These are phyloP conservation scores for Amphibalanus amphitrite DNA, from an alignment of 1,140 invertebrate species.

Conservation along the genomic window DNA sequence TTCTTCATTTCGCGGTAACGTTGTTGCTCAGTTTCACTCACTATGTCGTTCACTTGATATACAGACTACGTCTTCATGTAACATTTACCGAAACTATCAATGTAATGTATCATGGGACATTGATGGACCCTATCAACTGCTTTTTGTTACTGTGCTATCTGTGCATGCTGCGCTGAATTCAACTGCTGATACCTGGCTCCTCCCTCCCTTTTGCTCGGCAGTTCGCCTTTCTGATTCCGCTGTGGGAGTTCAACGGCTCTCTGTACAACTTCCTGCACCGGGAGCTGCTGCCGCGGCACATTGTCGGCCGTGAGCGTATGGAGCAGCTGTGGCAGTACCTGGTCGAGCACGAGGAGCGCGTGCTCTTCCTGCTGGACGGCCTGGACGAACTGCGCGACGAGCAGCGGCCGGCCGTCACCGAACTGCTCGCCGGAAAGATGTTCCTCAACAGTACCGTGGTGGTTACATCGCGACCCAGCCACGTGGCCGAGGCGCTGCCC, in stretches of 20 bases:
- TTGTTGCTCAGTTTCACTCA: too few relatives aligned
- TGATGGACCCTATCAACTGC: too few relatives aligned
- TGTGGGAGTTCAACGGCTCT: conserved; percentile 30
- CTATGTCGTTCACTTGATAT: too few relatives aligned
- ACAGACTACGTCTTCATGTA: too few relatives aligned
- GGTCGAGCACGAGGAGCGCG: conserved; percentile 30
- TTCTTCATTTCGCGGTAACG: too few relatives aligned
- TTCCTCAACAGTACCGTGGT: conserved; percentile 36
- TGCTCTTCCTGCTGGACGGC: conserved; percentile 36
- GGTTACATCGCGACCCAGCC: conserved; percentile 31
- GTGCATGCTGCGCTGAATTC: too few relatives aligned
- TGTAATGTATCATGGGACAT: too few relatives aligned
- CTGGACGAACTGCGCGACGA: conserved; percentile 28
- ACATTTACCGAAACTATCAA: too few relatives aligned
- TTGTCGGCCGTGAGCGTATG: conserved; percentile 22
- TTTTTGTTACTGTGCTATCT: too few relatives aligned
- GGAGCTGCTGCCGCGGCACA: conserved; percentile 27
- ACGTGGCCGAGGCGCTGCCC: conserved; percentile 23
- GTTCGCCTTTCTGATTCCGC: conserved; percentile 33
- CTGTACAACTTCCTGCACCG: conserved; percentile 30
- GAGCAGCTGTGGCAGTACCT: conserved; percentile 24
- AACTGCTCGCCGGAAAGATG: conserved; percentile 33
- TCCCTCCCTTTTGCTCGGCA: too few relatives aligned
- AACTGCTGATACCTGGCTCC: too few relatives aligned
- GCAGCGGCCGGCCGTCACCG: conserved; percentile 29